These are phyloP conservation scores for Pituophis catenifer DNA, from an alignment of 2,113 vertebrate species.

Conservation along the genomic window DNA sequence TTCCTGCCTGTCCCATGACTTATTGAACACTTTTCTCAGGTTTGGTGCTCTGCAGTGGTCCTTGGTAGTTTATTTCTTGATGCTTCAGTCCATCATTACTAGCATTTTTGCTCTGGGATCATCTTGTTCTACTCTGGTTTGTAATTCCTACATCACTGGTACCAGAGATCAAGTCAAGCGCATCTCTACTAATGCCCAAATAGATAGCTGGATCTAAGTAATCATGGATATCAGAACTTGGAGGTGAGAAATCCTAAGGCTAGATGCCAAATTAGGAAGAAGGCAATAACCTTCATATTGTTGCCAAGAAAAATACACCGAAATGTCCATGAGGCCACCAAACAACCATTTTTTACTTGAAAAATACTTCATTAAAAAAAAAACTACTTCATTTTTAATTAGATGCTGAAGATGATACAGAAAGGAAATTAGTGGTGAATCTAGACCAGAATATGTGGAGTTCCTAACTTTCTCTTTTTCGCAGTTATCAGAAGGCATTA, in stretches of 20 bases:
- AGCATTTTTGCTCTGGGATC: neutral
- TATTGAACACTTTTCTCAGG: neutral
- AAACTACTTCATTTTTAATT: neutral
- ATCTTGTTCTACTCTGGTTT: neutral
- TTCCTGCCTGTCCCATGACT: neutral
- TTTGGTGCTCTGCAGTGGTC: neutral
- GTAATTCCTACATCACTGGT: neutral
- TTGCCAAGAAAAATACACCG: neutral
- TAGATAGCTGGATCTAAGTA: neutral
- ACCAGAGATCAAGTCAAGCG: neutral
- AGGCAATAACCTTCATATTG: neutral
- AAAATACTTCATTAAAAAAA: neutral
- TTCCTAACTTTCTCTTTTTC: slow-evolving; percentile 5
- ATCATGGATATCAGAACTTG: neutral
- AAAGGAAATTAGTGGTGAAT: neutral
- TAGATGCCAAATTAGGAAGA: neutral
- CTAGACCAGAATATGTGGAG: neutral
- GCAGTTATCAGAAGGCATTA: slow-evolving; percentile 10
- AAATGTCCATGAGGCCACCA: neutral
- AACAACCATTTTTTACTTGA: neutral
- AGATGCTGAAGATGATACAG: neutral
- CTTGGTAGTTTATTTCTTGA: neutral
- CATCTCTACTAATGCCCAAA: neutral
- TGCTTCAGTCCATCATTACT: neutral
- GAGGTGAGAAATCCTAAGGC: neutral